A percentile compares a stretch with the other conserved stretches of the same genome.
phyloP scores from a whole-genome alignment of 1,140 invertebrate species.

The Thaumetopoea pityocampa region DNA sequence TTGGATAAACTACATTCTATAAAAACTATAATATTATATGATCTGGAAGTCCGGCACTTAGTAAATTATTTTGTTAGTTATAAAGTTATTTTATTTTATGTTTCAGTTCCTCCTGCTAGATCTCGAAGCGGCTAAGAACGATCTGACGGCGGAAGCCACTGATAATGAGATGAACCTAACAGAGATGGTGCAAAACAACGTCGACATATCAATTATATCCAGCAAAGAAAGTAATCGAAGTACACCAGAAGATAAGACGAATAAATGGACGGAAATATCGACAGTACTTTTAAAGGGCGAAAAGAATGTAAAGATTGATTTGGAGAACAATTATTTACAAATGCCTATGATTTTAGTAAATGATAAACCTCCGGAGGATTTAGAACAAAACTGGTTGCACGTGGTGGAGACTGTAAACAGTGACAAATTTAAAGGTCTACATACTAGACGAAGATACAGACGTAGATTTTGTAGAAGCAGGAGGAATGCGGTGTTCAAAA shows the following conservation, averaged over 20 bases:
- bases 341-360: conserved; percentile 64
- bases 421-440: conserved; percentile 53
- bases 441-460: conserved; percentile 43
- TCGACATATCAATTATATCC: conserved; percentile 40
- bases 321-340: conserved; percentile 31
- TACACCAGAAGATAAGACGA: conserved; percentile 33
- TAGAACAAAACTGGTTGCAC: conserved; percentile 54
- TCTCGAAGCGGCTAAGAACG: conserved; percentile 45
- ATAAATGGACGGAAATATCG: conserved; percentile 34
- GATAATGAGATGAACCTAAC: conserved; percentile 32
- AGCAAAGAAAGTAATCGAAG: conserved; percentile 38
- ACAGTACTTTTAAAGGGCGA: conserved; percentile 32
- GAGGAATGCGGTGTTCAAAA: conserved; percentile 50
- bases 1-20: too few species aligned
- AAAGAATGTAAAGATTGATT: conserved; percentile 23
- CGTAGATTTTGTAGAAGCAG: conserved; percentile 56
- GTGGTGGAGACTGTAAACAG: conserved; percentile 42
- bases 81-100: conserved; percentile 5
- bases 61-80: conserved; percentile 2
- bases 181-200: conserved; percentile 38
- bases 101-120: conserved; percentile 42
- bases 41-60: too few species aligned
- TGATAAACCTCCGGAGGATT: conserved; percentile 53
- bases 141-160: conserved; percentile 24
- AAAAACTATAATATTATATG: background rate